Evolutionary conservation across 30 jellyfish, hydroid and myxozoan species (phyloP), one percentile per base, ranked within the genome.

Genomic region (Aurelia sp.): DNA sequence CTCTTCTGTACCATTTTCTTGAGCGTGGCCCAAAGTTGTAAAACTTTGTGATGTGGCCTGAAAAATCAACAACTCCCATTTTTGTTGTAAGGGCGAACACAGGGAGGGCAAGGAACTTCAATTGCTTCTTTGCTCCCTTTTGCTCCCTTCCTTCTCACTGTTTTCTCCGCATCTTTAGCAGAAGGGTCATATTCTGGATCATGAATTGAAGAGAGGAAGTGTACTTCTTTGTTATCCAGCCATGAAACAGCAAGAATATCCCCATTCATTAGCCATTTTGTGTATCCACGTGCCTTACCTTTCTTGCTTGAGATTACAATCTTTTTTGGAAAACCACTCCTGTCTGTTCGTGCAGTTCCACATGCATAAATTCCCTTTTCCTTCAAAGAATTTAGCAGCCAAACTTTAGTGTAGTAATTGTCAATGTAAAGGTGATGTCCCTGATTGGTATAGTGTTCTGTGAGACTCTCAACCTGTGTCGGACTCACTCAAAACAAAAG

Each of bases 361-460:
- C 67, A n/a, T 17, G 59, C 67, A 75, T 80, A 60, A 48, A 75
- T 80, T 80, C 44, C 61, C 19, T 80, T 63, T 18, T 80, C 44
- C 84, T 9, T 48, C 17, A 66, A 51, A 27, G n/a, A 33, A 24
- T 57, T 27, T 20, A 61, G 78, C 41, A 78, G 82, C 78, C 89
- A 41, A 19, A 87, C 72, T 19, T 48, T 21, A 38, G 88, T 80
- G 86, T 80, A 80, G 41, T 63, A 80, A 57, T 80, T 80, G 8
- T 80, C 91, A 38, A 75, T 22, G 72, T 62, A 80, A 21, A 78
- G 63, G 4, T 40, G 78, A 38, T 78, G 88, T 9, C 83, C 61
- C 13, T 13, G 61, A 61, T 61, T 40, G 17, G 15, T 17, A 50
- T 40, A 78, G 1, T 30, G 16, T 57, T 30, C 30, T 11, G 51